Base-by-base conservation (phyloP, 2,113 vertebrate genomes). In the Rallus limicola region DNA sequence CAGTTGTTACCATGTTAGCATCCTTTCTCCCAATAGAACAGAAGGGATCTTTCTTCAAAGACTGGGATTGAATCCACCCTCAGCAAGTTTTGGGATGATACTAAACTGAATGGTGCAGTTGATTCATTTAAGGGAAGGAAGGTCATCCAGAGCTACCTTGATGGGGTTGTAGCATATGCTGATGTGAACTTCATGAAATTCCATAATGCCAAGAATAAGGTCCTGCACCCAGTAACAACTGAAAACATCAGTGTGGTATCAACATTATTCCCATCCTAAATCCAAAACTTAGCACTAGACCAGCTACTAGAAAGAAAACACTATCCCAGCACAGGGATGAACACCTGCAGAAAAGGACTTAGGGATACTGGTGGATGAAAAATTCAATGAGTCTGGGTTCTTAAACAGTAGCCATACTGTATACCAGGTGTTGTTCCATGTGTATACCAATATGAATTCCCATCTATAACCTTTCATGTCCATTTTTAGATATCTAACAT, bases 151-250 rank as follows among this genome's bases (percentile, higher is more conserved):
- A 42, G 20, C 9, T 29, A 71, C 20, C 16, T 31, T 40, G 33
- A 29, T 52, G 40, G 8, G 4, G 28, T 71, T 8, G 12, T 69
- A 33, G 16, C 46, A 10, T 0, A 1, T 3, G 8, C 2, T 25
- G 10, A 24, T 4, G 2, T 19, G 16, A 52, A 38, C 6, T 8
- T 53, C 9, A 5, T 20, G 16, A 78, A 53, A 24, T 50, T 78
- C 60, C 55, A 3, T 5, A 44, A 58, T 5, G 20, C 5, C 29
- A 65, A 62, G 17, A 11, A 33, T 44, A 42, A 52, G 13, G 9
- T 80, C 26, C 24, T 65, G 11, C 24, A 48, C n/a, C 52, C 13
- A 53, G 25, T 25, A 52, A 52, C 50, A 26, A 52, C 50, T 52
- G 24, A 52, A 52, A 52, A 26, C 50, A 52, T 26, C 50, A 26